Percentiles rank a stretch among this genome's conserved stretches.
Conservation (phyloP, 37 sponge, comb jelly and placozoan genomes). For the Beroe ovata region DNA sequence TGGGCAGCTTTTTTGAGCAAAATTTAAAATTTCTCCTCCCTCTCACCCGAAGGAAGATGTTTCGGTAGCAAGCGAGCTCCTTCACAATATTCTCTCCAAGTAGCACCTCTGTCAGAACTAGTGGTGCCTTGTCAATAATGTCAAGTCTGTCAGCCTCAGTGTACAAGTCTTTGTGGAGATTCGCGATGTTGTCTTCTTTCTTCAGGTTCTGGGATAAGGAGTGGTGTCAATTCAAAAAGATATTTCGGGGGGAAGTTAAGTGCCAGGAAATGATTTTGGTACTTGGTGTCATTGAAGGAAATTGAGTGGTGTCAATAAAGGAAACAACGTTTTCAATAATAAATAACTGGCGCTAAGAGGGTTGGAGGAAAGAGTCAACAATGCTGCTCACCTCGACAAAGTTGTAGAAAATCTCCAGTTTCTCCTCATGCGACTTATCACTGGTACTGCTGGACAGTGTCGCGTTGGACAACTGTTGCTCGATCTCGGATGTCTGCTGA, state of each 20-base stretch:
- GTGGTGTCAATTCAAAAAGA: not conserved
- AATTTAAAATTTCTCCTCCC: too few species aligned
- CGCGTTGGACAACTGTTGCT: slow-evolving; percentile 80
- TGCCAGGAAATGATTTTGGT: too few species aligned
- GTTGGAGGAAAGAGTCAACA: too few species aligned
- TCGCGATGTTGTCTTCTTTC: slow-evolving; percentile 71
- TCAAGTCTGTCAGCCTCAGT: slow-evolving; percentile 93
- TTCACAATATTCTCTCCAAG: slow-evolving; percentile 77
- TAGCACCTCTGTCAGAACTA: slow-evolving; percentile 90
- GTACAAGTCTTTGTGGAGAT: slow-evolving; percentile 73
- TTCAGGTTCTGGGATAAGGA: slow-evolving; percentile 69
- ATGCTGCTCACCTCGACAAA: slow-evolving; percentile 83
- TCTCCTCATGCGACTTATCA: slow-evolving; percentile 68
- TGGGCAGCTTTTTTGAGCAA: too few species aligned
- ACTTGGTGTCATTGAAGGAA: too few species aligned
- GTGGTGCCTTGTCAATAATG: slow-evolving; percentile 88
- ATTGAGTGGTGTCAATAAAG: too few species aligned
- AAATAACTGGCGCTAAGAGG: too few species aligned
- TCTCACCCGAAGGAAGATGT: slow-evolving; percentile 85
- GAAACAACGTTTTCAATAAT: too few species aligned
- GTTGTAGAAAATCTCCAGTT: slow-evolving; percentile 86
- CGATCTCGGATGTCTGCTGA: slow-evolving; percentile 80
- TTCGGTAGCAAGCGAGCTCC: slow-evolving; percentile 82
- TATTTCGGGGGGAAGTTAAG: too few species aligned
- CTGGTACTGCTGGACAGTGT: slow-evolving; percentile 72